Evolutionary conservation across 64 coral and sea anemone species (phyloP).

Genomic region (Hydrozoanthus tunicans): DNA sequence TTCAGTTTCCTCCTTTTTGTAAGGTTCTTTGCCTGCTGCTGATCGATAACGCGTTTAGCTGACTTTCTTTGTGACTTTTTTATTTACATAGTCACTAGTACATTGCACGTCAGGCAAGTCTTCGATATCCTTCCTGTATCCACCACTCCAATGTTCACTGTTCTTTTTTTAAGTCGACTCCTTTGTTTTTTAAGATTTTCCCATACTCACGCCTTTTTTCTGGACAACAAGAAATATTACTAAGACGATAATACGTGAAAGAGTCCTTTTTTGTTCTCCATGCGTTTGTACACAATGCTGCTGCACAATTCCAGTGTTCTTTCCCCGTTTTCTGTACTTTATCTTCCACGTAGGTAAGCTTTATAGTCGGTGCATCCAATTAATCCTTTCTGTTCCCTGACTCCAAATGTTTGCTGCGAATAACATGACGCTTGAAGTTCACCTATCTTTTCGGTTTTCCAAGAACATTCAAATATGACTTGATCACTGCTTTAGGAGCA

Average conservation of each 20-base stretch:
- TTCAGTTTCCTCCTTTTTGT: not conserved
- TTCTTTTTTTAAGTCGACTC: constrained; percentile 41
- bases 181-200: constrained; percentile 44
- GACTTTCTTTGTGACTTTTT: constrained; percentile 20
- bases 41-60: constrained; percentile 28
- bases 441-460: too few species aligned
- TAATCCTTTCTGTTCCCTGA: too few species aligned
- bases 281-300: constrained; percentile 22
- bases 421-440: too few species aligned
- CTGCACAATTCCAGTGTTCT: too few species aligned
- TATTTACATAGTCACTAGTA: constrained; percentile 23
- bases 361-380: too few species aligned
- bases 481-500: too few species aligned
- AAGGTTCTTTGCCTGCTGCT: constrained; percentile 1
- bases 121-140: not conserved
- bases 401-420: too few species aligned
- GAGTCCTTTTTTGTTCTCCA: constrained; percentile 19
- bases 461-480: too few species aligned
- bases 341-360: too few species aligned
- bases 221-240: not conserved
- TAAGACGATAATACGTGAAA: not conserved
- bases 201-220: constrained; percentile 30
- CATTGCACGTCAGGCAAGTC: constrained; percentile 21
- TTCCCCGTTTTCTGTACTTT: too few species aligned
- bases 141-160: constrained; percentile 33